Percentiles rank a stretch among this genome's conserved stretches.
Evolutionary conservation across 1,140 invertebrate genomes (phyloP).

Genomic region (Macrosteles quadrilineatus): DNA sequence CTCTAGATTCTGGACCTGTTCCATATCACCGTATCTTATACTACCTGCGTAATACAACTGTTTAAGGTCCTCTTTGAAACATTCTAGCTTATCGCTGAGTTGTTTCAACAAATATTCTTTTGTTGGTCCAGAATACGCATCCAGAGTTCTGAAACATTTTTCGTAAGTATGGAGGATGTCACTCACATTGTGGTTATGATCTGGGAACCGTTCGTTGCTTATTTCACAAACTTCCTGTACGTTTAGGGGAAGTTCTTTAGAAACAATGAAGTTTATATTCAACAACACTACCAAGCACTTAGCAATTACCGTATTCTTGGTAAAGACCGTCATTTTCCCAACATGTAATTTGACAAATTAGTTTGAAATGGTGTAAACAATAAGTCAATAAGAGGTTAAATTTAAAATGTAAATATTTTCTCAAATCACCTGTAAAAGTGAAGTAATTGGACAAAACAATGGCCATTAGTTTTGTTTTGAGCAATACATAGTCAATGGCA

Average conservation of each 20-base stretch:
- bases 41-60: neutral
- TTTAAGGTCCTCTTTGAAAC: conserved; percentile 11
- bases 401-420: no score
- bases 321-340: no score
- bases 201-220: neutral
- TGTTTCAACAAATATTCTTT: neutral
- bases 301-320: no score
- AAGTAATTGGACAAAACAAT: no score
- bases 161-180: conserved; percentile 2
- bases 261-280: no score
- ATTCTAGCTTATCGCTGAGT: neutral
- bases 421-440: no score
- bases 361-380: no score
- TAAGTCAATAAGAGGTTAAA: no score
- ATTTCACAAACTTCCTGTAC: neutral
- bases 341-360: no score
- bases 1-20: neutral
- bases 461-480: no score
- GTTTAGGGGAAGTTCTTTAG: neutral
- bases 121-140: neutral
- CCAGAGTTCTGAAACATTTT: neutral
- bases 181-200: neutral
- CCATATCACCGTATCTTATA: neutral
- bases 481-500: no score
- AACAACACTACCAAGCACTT: no score